Evolutionary conservation across 2,888 invertebrate species (phyloP), one percentile per base, ranked within the genome.

Genomic region (Ferrisia virgata): DNA sequence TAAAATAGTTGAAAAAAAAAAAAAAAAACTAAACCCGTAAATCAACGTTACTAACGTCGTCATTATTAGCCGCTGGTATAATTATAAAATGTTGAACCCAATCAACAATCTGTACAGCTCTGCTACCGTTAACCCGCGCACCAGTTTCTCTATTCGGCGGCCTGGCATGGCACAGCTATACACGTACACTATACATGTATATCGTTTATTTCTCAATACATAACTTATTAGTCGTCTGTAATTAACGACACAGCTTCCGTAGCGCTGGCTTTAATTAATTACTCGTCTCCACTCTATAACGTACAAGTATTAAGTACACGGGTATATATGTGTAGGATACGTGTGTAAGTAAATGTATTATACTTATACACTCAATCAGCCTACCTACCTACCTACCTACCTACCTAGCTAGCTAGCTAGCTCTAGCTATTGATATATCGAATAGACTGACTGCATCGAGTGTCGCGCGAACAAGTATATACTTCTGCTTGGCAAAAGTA

Each of bases 21-120:
- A 28, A 64, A 64, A 64, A 64, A 64, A 64, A 64, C 25, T 64
- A 64, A 64, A 64, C 58, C 28, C 58, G 58, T 64, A 64, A 64
- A 64, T 64, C 58, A 64, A 64, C 58, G 58, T 64, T 64, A 28
- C 58, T 64, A 64, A 64, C 58, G 58, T 64, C 58, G 58, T 64
- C 58, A 28, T 64, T 64, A 64, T 64, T 64, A 64, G 58, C 58
- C 58, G 58, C 58, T 64, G 28, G 58, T 64, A 64, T 64, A 64
- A 64, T 64, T 64, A 64, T 64, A 64, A 64, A 64, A 64, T 64
- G 58, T 64, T 64, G 58, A 64, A 64, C 58, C 58, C 58, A 64
- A 64, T 64, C 58, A 64, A 28, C 58, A 64, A 64, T 64, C 58
- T 64, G 58, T 64, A 64, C 28, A 28, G 58, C 28, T 64, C 25